Base-by-base conservation (phyloP, 2,797 vertebrate species). In the Ispidina lecontei region DNA sequence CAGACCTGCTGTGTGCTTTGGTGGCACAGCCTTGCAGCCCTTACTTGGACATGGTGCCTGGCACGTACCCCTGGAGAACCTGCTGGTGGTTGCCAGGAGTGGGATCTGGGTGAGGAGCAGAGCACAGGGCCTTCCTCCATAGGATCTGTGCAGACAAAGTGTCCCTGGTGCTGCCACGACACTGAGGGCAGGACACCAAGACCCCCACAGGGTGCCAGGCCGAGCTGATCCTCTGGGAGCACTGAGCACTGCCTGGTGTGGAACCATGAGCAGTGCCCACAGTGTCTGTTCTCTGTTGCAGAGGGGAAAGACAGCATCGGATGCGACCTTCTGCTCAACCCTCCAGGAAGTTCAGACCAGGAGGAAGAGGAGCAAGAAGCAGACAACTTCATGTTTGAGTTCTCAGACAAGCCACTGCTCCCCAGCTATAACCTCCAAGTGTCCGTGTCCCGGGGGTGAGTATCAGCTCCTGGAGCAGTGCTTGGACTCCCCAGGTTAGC, bases 341-440 rank as follows among this genome's bases (percentile, higher is more conserved):
- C 98, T 28, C 98, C 99, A 12, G 98, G 98, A 87, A 97, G 97
- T 69, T 98, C 98, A n/a, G 98, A 99, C 87, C 97, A 98, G 86
- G 98, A 98, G 87, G 98, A 98, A 73, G 97, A 98, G 67, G 97
- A 98, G 67, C 96, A 96, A 14, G 98, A 99, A 85, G 97, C 97
- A 68, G 99, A 99, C 93, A 98, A 98, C 89, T 98, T 99, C 91
- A 92, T 99, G 97, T 99, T 99, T 51, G 99, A 99, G 96, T 98
- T 99, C 97, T 99, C 99, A 65, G 98, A 99, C 12, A 98, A 99
- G 95, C 99, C 98, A 1, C 98, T 99, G 68, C 96, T 99, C 74
- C 98, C 99, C 95, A 99, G 99, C 97, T 99, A 99, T 94, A 99
- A 99, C 71, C 97, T 99, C 78, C 99, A 99, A 95, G 98, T 99